Evolutionary conservation across 2,888 invertebrate genomes (phyloP).

Genomic region (Dendrolimus houi): DNA sequence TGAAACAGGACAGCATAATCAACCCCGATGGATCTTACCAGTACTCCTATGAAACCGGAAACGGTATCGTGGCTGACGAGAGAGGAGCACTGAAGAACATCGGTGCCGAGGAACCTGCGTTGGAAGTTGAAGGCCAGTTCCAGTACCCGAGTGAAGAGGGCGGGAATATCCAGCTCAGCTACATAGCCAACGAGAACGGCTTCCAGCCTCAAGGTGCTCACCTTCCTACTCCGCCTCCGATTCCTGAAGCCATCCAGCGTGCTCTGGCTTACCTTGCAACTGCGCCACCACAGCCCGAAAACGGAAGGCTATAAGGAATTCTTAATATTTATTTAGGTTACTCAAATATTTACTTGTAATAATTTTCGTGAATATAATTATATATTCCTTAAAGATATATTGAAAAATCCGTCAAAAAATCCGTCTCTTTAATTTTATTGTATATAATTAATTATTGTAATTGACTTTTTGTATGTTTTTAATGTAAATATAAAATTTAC

Average conservation of each 20-base stretch:
- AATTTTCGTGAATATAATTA: conserved; percentile 2
- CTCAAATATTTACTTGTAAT: conserved; percentile 7
- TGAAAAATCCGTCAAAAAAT: neutral
- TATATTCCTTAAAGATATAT: too few relatives aligned
- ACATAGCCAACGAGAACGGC: conserved; percentile 83
- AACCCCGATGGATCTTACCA: conserved; percentile 78
- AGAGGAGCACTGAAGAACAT: conserved; percentile 71
- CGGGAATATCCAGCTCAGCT: conserved; percentile 73
- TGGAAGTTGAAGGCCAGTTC: conserved; percentile 78
- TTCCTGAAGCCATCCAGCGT: conserved; percentile 81
- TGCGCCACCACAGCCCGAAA: conserved; percentile 71
- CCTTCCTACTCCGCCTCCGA: conserved; percentile 80
- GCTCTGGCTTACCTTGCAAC: conserved; percentile 81
- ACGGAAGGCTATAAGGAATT: conserved; percentile 17
- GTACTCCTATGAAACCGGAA: conserved; percentile 78
- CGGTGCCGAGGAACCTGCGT: conserved; percentile 67
- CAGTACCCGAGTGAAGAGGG: conserved; percentile 80
- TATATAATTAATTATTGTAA: conserved; percentile 1
- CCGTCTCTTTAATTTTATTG: conserved; percentile 1
- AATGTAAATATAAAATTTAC: conserved; percentile 2
- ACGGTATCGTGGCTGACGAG: conserved; percentile 78
- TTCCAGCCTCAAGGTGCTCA: conserved; percentile 80
- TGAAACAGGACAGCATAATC: conserved; percentile 70
- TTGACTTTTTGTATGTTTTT: conserved; percentile 5
- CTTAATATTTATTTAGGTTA: conserved; percentile 7